Percentiles rank a stretch among this genome's conserved stretches.
Conservation (phyloP, 64 coral and sea anemone genomes). For the Montipora sp. region DNA sequence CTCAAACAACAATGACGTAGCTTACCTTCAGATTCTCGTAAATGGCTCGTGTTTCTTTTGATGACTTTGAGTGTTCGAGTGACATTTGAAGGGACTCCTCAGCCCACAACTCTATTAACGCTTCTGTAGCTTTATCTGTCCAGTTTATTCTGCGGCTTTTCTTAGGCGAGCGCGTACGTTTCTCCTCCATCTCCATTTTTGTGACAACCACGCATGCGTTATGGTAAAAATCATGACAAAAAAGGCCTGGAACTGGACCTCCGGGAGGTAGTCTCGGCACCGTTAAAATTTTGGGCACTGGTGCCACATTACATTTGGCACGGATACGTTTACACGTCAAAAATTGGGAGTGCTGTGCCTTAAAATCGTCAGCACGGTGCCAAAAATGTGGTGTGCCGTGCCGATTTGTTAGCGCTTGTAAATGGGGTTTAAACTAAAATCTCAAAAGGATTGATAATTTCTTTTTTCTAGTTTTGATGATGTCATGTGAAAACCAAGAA, state of each 20-base stretch:
- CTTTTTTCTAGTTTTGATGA: no score
- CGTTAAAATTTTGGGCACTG: neutral
- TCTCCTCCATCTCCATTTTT: neutral
- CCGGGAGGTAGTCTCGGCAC: neutral
- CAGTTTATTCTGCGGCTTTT: neutral
- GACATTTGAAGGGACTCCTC: neutral
- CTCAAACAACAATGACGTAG: neutral
- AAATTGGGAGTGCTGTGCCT: slow-evolving; percentile 11
- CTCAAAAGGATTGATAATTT: no score
- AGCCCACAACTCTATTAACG: neutral
- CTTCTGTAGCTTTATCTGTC: neutral
- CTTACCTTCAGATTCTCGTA: neutral
- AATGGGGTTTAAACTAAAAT: slow-evolving; percentile 7
- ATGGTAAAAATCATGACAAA: neutral
- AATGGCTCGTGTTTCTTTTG: neutral
- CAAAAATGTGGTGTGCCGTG: neutral
- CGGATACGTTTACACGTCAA: neutral
- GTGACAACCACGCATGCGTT: neutral
- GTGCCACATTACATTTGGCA: neutral
- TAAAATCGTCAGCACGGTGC: slow-evolving; percentile 5
- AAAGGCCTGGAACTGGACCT: neutral
- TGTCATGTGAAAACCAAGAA: no score
- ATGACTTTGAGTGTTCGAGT: neutral
- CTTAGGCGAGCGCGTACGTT: no score
- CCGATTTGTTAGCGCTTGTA: slow-evolving; percentile 26